Base-by-base conservation (phyloP, 2,113 vertebrate species). In the Cygnus buccinator region DNA sequence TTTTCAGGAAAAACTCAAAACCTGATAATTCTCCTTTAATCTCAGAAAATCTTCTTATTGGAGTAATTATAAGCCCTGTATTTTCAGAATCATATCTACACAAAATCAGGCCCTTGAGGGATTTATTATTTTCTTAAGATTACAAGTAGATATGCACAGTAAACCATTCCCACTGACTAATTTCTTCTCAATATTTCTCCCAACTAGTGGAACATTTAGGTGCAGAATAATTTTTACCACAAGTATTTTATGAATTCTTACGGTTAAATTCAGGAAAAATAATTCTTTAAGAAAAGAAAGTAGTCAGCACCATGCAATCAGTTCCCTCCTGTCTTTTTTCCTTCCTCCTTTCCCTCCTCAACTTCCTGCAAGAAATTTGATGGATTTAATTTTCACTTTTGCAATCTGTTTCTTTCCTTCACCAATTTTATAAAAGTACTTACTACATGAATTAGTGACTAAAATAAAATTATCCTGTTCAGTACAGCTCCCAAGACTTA, bases 381-480 rank as follows among this genome's bases (percentile, higher is more conserved):
- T 88, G 68, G 54, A 48, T 82, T 71, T 74, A 19, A 90, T 90
- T 89, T 94, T 85, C n/a, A 44, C 58, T 33, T 83, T 94, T 87
- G 26, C 54, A 66, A 28, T 91, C 78, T 80, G 59, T 77, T 92
- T 86, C 19, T 75, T 73, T 72, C 94, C 59, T 89, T 84, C 44
- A 94, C 44, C 72, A 91, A 85, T 13, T 52, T 82, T 57, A 79
- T 65, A 43, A 41, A 82, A 84, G 29, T 79, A 58, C 82, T 93
- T 93, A 55, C 37, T 73, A 43, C 25, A 61, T 68, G 48, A 90
- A 71, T 75, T 90, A 61, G 8, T 70, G 20, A 44, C 78, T 61
- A 46, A 79, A 94, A 82, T 72, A 85, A 89, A 89, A 91, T 41
- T 75, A 59, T 37, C 6, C 14, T 8, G 10, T 57, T 87, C 31